These are phyloP conservation scores for Hiodon tergisus DNA, from an alignment of 2,113 vertebrate species.

Conservation along the genomic window DNA sequence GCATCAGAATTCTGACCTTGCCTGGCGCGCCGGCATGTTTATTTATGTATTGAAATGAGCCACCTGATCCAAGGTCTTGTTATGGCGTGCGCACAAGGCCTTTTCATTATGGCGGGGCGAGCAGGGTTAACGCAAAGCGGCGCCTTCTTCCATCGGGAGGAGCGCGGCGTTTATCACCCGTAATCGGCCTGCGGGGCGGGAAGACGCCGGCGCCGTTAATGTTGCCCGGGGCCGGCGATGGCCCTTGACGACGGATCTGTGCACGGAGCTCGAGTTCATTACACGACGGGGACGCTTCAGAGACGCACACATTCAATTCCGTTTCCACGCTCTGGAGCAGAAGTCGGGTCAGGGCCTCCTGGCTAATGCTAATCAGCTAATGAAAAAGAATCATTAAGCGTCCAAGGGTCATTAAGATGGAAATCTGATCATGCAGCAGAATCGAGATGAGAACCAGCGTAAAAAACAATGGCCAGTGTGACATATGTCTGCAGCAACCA, in stretches of 20 bases:
- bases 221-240: too few relatives aligned
- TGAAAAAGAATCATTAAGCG: conserved; percentile 45
- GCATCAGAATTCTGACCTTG: conserved; percentile 39
- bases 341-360: conserved; percentile 29
- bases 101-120: conserved; percentile 45
- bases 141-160: conserved; percentile 5
- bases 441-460: conserved; percentile 25
- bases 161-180: conserved; percentile 27
- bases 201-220: too few relatives aligned
- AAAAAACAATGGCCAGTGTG: conserved; percentile 38
- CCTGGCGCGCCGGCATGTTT: conserved; percentile 41
- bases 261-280: too few relatives aligned
- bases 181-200: not conserved
- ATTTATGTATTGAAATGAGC: conserved; percentile 61
- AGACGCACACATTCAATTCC: not conserved
- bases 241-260: too few relatives aligned
- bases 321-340: not conserved
- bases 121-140: conserved; percentile 34
- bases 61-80: conserved; percentile 53
- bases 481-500: conserved; percentile 45
- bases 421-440: conserved; percentile 38
- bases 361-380: conserved; percentile 43
- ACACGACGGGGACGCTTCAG: not conserved
- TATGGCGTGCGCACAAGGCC: conserved; percentile 38
- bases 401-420: conserved; percentile 36